Evolutionary conservation across 2,888 invertebrate species (phyloP).

Genomic region (Drosophila leonis): DNA sequence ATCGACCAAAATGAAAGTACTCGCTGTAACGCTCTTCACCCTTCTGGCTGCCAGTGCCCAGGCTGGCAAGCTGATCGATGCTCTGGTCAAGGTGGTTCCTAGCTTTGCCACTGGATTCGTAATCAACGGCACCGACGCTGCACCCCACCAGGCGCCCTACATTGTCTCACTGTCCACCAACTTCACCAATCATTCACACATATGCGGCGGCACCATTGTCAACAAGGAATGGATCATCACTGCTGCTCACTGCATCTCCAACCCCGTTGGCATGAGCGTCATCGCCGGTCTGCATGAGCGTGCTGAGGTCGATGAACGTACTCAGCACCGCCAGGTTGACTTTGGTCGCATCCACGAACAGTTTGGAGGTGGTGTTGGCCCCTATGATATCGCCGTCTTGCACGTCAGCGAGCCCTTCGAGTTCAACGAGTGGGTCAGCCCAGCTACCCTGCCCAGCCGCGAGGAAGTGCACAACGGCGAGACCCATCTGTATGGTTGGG

Average conservation of each 20-base stretch:
- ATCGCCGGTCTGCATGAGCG: constrained; percentile 85
- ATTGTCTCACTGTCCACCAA: constrained; percentile 84
- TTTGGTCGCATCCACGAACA: constrained; percentile 79
- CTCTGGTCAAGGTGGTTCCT: constrained; percentile 64
- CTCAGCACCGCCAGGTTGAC: constrained; percentile 77
- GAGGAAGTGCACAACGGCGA: constrained; percentile 74
- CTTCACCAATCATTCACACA: constrained; percentile 74
- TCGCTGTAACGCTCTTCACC: constrained; percentile 61
- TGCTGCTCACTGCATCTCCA: constrained; percentile 82
- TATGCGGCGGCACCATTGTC: constrained; percentile 86
- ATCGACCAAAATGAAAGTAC: constrained; percentile 70
- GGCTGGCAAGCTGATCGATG: constrained; percentile 60
- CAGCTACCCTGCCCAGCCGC: constrained; percentile 82
- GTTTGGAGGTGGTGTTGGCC: constrained; percentile 83
- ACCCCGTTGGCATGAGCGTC: constrained; percentile 74
- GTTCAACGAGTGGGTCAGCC: constrained; percentile 79
- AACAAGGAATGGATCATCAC: constrained; percentile 84
- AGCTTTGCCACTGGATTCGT: constrained; percentile 79
- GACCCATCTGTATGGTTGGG: constrained; percentile 86
- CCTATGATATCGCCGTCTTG: constrained; percentile 87
- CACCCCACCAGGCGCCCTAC: constrained; percentile 85
- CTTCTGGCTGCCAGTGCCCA: constrained; percentile 68
- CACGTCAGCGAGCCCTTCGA: constrained; percentile 72
- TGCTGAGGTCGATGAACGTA: constrained; percentile 53
- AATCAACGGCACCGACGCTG: constrained; percentile 84